Percentiles rank a stretch among this genome's conserved stretches.
phyloP scores from a whole-genome alignment of 2,797 vertebrate species.

The Pyrocephalus nanus region DNA sequence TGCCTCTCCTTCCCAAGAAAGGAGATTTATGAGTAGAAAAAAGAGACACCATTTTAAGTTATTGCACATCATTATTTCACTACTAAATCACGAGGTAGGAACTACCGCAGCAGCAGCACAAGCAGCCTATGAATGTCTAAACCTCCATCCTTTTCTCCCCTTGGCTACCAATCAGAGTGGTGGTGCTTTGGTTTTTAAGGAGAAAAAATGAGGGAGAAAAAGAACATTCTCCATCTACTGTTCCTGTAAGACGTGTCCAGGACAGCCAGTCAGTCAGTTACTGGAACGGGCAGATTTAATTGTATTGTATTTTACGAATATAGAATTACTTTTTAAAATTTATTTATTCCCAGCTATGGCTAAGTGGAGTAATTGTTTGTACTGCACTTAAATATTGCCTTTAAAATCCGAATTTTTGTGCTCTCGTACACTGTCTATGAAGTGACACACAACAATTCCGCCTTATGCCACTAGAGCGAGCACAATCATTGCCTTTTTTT shows the following conservation, averaged over 20 bases:
- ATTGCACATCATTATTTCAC: conserved; percentile 10
- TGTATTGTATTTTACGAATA: not conserved
- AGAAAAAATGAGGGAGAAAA: not conserved
- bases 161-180: not conserved
- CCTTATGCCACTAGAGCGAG: conserved; percentile 1
- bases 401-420: not conserved
- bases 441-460: not conserved
- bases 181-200: not conserved
- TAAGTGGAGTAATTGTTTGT: not conserved
- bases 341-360: not conserved
- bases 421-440: accelerated
- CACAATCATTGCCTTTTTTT: not conserved
- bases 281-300: not conserved
- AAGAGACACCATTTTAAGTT: not conserved
- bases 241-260: not conserved
- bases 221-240: not conserved
- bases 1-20: not conserved
- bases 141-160: not conserved
- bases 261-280: not conserved
- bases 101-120: not conserved
- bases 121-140: not conserved
- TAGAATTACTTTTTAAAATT: not conserved
- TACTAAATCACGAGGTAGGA: not conserved
- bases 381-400: not conserved
- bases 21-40: not conserved